Conservation (phyloP, 2,113 vertebrate species). For the Silurus asotus region DNA sequence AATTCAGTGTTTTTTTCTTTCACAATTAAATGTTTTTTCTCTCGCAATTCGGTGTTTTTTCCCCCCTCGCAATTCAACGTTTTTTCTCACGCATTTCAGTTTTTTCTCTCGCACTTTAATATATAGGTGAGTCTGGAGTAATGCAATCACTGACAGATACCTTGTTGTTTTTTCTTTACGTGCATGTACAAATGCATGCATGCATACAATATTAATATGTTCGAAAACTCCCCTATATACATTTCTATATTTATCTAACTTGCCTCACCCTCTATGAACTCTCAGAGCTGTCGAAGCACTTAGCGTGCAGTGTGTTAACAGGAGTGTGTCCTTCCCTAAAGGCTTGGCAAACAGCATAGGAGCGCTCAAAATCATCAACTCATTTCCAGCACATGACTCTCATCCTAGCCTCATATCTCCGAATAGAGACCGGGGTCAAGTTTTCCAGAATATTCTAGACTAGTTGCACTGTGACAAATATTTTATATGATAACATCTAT, state of each 20-base stretch:
- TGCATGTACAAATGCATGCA: not conserved
- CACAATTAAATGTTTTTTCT: too few relatives aligned
- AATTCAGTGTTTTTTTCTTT: too few relatives aligned
- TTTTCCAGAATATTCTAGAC: not conserved
- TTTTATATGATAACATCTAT: not conserved
- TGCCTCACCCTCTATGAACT: not conserved
- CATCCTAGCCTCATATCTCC: not conserved
- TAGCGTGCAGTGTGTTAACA: constrained; percentile 7
- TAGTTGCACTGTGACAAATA: not conserved
- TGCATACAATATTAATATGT: not conserved
- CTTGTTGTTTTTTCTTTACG: not conserved
- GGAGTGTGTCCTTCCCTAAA: constrained; percentile 25
- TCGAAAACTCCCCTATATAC: not conserved
- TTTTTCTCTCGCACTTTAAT: too few relatives aligned
- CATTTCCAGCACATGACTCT: constrained; percentile 2
- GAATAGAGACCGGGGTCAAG: not conserved
- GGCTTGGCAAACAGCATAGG: not conserved
- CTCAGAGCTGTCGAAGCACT: constrained; percentile 8
- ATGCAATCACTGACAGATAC: not conserved
- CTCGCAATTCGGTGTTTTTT: too few relatives aligned
- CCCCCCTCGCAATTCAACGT: too few relatives aligned
- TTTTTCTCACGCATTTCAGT: too few relatives aligned
- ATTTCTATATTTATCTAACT: not conserved
- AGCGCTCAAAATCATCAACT: constrained; percentile 7
- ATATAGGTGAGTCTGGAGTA: too few relatives aligned